phyloP scores from a whole-genome alignment of 2,888 invertebrate genomes.

The Hypselothyrea guttata region DNA sequence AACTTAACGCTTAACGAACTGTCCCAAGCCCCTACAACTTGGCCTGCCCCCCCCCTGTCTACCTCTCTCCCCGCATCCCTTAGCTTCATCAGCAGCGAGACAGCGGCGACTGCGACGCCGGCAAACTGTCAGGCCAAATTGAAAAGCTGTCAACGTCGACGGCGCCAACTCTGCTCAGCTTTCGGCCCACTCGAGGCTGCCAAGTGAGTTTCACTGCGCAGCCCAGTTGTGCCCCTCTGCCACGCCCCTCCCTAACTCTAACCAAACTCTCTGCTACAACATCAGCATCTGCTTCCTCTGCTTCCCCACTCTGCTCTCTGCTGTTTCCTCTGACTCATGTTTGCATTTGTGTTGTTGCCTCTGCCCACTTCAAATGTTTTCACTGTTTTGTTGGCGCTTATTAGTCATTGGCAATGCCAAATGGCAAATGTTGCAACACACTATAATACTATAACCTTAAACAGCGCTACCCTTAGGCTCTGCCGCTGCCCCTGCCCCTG shows the following conservation, averaged over 20 bases:
- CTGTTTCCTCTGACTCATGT: slow-evolving; percentile 34
- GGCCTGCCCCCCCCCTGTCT: neutral
- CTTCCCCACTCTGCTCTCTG: neutral
- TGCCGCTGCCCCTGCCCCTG: slow-evolving; percentile 11
- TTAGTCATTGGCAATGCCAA: slow-evolving; percentile 55
- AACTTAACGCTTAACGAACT: too few species aligned
- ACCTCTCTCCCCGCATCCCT: neutral
- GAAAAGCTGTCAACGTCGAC: slow-evolving; percentile 39
- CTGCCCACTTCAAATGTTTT: slow-evolving; percentile 44
- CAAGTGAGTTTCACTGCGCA: slow-evolving; percentile 44
- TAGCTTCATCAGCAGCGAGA: too few species aligned
- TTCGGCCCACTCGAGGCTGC: slow-evolving; percentile 29
- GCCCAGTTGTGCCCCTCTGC: neutral
- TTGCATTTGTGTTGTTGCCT: slow-evolving; percentile 9
- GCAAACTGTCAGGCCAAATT: slow-evolving; percentile 46
- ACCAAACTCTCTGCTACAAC: slow-evolving; percentile 12
- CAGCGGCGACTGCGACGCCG: slow-evolving; percentile 6
- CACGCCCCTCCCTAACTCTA: slow-evolving; percentile 19
- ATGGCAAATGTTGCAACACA: slow-evolving; percentile 48
- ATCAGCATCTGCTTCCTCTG: neutral
- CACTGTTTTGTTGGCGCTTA: slow-evolving; percentile 18
- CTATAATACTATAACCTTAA: slow-evolving; percentile 47
- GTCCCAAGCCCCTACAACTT: neutral
- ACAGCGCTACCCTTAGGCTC: neutral
- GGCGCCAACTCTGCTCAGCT: slow-evolving; percentile 41